phyloP scores from a whole-genome alignment of 2,797 vertebrate genomes.

The Vultur gryphus region DNA sequence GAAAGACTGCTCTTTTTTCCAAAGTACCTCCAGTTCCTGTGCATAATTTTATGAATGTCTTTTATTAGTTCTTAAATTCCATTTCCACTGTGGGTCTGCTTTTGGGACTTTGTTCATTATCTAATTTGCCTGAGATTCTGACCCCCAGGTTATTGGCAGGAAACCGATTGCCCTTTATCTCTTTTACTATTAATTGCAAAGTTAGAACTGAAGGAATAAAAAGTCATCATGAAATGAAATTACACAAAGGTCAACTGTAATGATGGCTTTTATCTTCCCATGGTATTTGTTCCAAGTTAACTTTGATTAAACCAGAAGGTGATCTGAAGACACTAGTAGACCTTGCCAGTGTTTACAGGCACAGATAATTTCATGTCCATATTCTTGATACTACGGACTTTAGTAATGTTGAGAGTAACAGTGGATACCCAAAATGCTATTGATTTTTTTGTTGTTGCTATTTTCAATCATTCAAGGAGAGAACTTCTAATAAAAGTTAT shows the following conservation, averaged over 20 bases:
- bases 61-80: background rate
- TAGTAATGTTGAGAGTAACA: background rate
- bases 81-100: background rate
- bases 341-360: background rate
- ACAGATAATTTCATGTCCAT: background rate
- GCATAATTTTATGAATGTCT: background rate
- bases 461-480: background rate
- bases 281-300: conserved; percentile 14
- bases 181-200: conserved; percentile 25
- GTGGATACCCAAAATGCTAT: background rate
- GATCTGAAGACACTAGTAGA: background rate
- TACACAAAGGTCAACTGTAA: conserved; percentile 48
- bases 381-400: background rate
- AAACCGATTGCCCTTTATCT: conserved; percentile 20
- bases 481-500: background rate
- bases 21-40: background rate
- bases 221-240: conserved; percentile 38
- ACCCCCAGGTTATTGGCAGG: background rate
- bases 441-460: background rate
- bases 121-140: conserved; percentile 18
- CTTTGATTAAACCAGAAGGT: background rate
- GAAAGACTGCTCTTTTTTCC: background rate
- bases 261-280: conserved; percentile 23
- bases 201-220: conserved; percentile 23
- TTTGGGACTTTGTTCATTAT: background rate